Evolutionary conservation across 2,888 invertebrate genomes (phyloP), one percentile per base, ranked within the genome.

Genomic region (Fragum whitleyi): DNA sequence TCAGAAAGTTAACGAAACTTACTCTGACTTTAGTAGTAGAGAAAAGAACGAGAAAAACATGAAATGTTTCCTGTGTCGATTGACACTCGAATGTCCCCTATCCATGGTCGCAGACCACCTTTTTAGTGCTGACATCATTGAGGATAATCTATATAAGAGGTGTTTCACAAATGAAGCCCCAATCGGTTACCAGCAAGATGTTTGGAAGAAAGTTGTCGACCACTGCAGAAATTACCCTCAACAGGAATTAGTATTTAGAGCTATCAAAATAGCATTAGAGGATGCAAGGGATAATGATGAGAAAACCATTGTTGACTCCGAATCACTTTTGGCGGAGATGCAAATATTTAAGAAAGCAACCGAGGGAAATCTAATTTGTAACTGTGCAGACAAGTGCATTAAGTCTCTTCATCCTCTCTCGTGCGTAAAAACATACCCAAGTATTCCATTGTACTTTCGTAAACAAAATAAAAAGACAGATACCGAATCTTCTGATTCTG

Each of bases 11-110:
- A 72, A 61, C 71, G 61, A 72, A 32, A 75, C 77, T 2, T 83
- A 23, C 42, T 59, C 72, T 23, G 83, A 83, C n/a, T 83, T 83
- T 57, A 77, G 74, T 39, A 77, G 77, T 29, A 29, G 51, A n/a
- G 62, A 74, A 2, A 53, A 28, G 11, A 83, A 77, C 32, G 53
- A 36, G 19, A 67, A n/a, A 2, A 72, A 29, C n/a, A 74, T 79
- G 72, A 77, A 77, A 28, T 83, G 83, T 61, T 77, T 75, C 2
- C 53, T 21, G 16, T 79, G 79, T 69, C 53, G 68, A 32, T 29
- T 83, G 36, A 36, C 59, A 5, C 28, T 51, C 7, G 61, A 47
- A 23, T 47, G 70, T 7, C 39, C 67, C 55, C 65, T 75, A 21
- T 28, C 28, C 0, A 39, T 68, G n/a, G 51, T 75, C 28, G 68